These are phyloP conservation scores for Tetranychus urticae DNA, from an alignment of 1,140 invertebrate species.

Conservation along the genomic window DNA sequence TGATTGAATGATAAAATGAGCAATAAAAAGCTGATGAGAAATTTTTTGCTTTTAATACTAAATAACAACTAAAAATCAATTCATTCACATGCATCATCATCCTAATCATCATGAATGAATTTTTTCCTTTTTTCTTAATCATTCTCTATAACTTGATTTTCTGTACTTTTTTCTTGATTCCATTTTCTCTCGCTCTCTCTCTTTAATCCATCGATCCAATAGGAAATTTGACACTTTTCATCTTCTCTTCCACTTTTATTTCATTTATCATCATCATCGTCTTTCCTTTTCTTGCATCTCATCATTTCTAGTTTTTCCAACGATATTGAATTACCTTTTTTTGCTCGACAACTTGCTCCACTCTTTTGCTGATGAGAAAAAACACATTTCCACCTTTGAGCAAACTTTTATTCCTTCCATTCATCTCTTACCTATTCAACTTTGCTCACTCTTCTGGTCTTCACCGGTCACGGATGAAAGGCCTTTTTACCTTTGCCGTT, in stretches of 20 bases:
- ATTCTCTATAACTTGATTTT: not conserved
- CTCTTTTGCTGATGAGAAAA: no score
- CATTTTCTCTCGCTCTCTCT: not conserved
- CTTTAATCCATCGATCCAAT: not conserved
- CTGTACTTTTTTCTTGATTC: no score
- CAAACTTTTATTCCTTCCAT: no score
- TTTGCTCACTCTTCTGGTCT: no score
- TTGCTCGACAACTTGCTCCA: no score
- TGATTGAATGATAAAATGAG: not conserved
- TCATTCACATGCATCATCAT: not conserved
- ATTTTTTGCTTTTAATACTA: not conserved
- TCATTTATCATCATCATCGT: not conserved
- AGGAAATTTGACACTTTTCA: not conserved
- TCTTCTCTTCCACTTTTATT: not conserved
- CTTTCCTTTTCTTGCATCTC: no score
- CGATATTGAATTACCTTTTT: no score
- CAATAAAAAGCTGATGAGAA: not conserved
- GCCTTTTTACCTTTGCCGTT: no score
- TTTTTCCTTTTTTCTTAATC: not conserved
- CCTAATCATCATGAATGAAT: not conserved
- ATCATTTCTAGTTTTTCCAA: no score
- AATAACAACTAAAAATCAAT: not conserved
- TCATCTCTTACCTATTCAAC: no score
- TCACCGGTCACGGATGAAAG: no score
- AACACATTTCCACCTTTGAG: no score